phyloP scores from a whole-genome alignment of 2,113 vertebrate species.

The Gasterosteus aculeatus region DNA sequence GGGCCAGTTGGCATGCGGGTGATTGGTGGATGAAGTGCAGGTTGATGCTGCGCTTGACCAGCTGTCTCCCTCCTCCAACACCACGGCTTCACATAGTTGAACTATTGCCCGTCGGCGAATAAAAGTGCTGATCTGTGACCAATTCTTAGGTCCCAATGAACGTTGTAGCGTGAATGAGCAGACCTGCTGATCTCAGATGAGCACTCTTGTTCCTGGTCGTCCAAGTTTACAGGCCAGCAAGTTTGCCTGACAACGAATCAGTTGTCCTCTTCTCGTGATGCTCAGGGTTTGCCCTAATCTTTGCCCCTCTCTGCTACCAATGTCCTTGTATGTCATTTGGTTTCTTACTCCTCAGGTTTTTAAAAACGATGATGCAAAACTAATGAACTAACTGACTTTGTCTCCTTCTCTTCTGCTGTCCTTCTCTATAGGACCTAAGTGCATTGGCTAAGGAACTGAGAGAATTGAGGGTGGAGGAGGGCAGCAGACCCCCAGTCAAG shows the following conservation, averaged over 20 bases:
- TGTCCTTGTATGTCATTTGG: constrained; percentile 18
- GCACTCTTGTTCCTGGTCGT: constrained; percentile 46
- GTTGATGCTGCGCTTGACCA: constrained; percentile 26
- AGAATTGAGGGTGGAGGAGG: constrained; percentile 94
- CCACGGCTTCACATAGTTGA: constrained; percentile 22
- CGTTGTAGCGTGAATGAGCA: background rate
- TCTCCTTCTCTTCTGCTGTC: constrained; percentile 30
- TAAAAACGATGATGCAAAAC: background rate
- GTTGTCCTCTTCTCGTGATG: constrained; percentile 24
- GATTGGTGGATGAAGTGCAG: constrained; percentile 18
- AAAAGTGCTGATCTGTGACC: constrained; percentile 50
- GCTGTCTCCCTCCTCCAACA: constrained; percentile 14
- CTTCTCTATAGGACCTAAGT: constrained; percentile 87
- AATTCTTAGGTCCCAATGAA: background rate
- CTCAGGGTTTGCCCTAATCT: constrained; percentile 34
- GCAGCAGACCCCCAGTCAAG: constrained; percentile 93
- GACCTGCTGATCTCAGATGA: constrained; percentile 26
- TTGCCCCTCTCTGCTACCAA: constrained; percentile 12
- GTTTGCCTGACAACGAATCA: constrained; percentile 26
- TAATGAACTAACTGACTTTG: constrained; percentile 11
- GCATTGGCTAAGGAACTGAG: constrained; percentile 95
- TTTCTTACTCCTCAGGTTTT: constrained; percentile 15
- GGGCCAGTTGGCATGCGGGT: constrained; percentile 60
- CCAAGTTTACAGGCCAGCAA: constrained; percentile 4
- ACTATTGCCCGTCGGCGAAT: constrained; percentile 19